A percentile compares a stretch with the other conserved stretches of the same genome.
These are phyloP conservation scores for Torymus aiolomorphi DNA, from an alignment of 2,888 invertebrate species.

Conservation along the genomic window DNA sequence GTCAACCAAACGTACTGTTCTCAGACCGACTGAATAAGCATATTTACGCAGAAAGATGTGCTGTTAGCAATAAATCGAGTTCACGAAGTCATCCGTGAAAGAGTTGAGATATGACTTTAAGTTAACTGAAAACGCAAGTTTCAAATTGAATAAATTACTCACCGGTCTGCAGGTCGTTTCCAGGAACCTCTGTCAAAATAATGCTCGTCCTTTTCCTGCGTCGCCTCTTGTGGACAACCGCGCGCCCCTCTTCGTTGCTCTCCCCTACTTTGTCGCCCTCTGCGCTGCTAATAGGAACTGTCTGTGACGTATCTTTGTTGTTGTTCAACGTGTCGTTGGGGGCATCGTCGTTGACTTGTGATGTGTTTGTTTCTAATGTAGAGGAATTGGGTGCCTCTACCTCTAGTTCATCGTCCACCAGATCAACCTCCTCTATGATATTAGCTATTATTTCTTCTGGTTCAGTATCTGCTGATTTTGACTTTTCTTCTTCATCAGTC, in stretches of 20 bases:
- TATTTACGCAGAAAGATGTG: no score
- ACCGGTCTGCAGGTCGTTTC: slow-evolving; percentile 22
- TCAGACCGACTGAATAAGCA: no score
- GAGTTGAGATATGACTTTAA: no score
- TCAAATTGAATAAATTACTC: background rate
- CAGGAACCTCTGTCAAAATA: slow-evolving; percentile 11
- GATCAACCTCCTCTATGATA: slow-evolving; percentile 54
- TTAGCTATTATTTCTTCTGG: slow-evolving; percentile 26
- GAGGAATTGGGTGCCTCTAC: background rate
- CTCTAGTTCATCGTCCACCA: slow-evolving; percentile 53
- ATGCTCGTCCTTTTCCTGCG: slow-evolving; percentile 43
- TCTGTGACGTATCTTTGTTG: slow-evolving; percentile 38
- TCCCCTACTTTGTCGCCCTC: slow-evolving; percentile 33
- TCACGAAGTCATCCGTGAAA: no score
- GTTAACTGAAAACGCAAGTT: no score
- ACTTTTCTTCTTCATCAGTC: slow-evolving; percentile 9
- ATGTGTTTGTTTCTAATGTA: slow-evolving; percentile 1
- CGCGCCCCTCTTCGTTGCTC: slow-evolving; percentile 44
- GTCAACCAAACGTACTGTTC: no score
- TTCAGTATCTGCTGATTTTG: slow-evolving; percentile 12
- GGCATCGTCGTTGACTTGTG: slow-evolving; percentile 15
- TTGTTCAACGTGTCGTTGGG: background rate
- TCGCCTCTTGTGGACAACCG: slow-evolving; percentile 46
- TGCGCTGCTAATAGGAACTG: slow-evolving; percentile 39
- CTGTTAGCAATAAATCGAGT: no score